Evolutionary conservation across 2,113 vertebrate species (phyloP).

Genomic region (Willisornis vidua): DNA sequence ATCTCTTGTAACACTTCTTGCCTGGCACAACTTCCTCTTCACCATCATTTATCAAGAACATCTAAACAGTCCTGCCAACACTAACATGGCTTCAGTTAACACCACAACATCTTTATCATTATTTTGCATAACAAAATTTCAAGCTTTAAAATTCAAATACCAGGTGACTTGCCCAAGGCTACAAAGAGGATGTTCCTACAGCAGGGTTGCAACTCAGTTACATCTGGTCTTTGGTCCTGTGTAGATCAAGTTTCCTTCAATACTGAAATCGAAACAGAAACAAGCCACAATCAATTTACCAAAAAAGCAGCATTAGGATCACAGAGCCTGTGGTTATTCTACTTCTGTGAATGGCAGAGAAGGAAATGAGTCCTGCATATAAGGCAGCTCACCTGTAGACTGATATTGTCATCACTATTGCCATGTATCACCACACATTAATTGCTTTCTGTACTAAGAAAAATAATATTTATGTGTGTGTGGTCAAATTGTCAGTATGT

Average conservation of each 20-base stretch:
- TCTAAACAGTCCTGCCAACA: neutral
- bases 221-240: neutral
- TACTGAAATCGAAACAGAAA: neutral
- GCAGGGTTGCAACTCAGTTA: neutral
- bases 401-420: neutral
- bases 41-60: neutral
- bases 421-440: neutral
- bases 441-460: neutral
- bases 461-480: neutral
- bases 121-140: neutral
- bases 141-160: neutral
- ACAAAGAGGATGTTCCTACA: neutral
- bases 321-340: neutral
- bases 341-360: neutral
- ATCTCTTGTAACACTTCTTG: neutral
- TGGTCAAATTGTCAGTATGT: neutral
- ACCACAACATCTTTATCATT: neutral
- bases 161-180: neutral
- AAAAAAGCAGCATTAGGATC: neutral
- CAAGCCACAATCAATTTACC: neutral
- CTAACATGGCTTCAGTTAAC: neutral
- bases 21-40: neutral
- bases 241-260: neutral
- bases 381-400: neutral
- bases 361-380: neutral